Evolutionary conservation across 2,888 invertebrate species (phyloP).

Genomic region (Euclidia mi): DNA sequence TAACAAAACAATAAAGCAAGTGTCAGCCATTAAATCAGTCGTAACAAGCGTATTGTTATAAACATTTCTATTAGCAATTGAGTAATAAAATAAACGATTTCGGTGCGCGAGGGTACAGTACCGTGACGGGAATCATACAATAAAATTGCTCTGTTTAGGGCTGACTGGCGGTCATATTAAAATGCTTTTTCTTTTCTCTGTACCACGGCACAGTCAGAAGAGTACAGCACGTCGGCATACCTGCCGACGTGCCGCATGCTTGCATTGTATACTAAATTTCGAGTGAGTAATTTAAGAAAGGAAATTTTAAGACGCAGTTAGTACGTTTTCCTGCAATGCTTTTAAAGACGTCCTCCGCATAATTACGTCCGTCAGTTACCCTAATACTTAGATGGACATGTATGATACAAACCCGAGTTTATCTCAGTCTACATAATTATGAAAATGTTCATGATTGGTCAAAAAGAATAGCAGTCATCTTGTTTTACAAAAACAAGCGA

Average conservation of each 20-base stretch:
- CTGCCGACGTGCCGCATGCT: too few species aligned
- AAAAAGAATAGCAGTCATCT: not conserved
- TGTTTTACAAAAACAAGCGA: slow-evolving; percentile 8
- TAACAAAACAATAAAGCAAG: slow-evolving; percentile 27
- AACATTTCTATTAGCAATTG: slow-evolving; percentile 56
- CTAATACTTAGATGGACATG: too few species aligned
- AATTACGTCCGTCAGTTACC: too few species aligned
- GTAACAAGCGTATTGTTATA: slow-evolving; percentile 50
- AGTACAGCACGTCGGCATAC: too few species aligned
- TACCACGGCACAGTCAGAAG: too few species aligned
- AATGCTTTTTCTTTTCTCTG: not conserved
- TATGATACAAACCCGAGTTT: too few species aligned
- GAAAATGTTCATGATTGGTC: not conserved
- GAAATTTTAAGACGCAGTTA: too few species aligned
- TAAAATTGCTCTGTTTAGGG: slow-evolving; percentile 58
- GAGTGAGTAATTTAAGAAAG: too few species aligned
- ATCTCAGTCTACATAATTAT: too few species aligned
- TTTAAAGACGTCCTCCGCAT: too few species aligned
- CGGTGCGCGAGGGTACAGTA: slow-evolving; percentile 54
- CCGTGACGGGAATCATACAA: slow-evolving; percentile 71
- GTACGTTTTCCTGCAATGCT: too few species aligned
- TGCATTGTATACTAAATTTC: too few species aligned
- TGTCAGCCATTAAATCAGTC: slow-evolving; percentile 28
- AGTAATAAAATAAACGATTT: slow-evolving; percentile 55
- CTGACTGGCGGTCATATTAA: slow-evolving; percentile 14